A percentile compares a stretch with the other conserved stretches of the same genome.
Evolutionary conservation across 2,797 vertebrate species (phyloP).

Genomic region (Carduelis carduelis): DNA sequence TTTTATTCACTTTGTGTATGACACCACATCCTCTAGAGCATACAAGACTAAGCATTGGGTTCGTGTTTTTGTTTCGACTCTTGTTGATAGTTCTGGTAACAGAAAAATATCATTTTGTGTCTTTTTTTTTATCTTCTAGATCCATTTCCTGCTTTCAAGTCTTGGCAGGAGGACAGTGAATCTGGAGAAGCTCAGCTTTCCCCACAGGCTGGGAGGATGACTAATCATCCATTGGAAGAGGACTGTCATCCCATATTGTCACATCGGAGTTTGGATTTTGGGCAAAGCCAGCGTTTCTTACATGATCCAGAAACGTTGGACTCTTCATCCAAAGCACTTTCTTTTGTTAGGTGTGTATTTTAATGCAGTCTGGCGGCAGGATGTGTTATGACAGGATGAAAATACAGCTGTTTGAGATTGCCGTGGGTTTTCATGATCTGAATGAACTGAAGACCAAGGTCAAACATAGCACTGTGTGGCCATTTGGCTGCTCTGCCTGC

Average conservation of each 20-base stretch:
- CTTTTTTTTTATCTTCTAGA: conserved; percentile 76
- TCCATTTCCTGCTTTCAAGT: conserved; percentile 92
- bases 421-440: fast-evolving
- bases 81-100: background rate
- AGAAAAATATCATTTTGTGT: conserved; percentile 54
- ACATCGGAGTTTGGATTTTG: conserved; percentile 91
- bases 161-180: conserved; percentile 95
- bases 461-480: background rate
- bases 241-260: conserved; percentile 86
- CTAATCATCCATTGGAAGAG: conserved; percentile 86
- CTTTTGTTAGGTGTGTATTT: conserved; percentile 80
- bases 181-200: conserved; percentile 95
- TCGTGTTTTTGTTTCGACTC: background rate
- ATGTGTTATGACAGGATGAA: background rate
- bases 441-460: background rate
- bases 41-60: conserved; percentile 49
- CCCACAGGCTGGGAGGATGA: conserved; percentile 92
- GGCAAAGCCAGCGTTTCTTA: conserved; percentile 92
- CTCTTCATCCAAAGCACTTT: conserved; percentile 88
- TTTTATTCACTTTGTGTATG: conserved; percentile 55
- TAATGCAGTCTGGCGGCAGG: background rate
- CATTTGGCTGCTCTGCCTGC: background rate
- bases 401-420: background rate
- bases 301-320: conserved; percentile 84
- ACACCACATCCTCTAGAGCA: conserved; percentile 50